phyloP scores from a whole-genome alignment of 2,113 vertebrate genomes.

The Myanophis thanlyinensis region DNA sequence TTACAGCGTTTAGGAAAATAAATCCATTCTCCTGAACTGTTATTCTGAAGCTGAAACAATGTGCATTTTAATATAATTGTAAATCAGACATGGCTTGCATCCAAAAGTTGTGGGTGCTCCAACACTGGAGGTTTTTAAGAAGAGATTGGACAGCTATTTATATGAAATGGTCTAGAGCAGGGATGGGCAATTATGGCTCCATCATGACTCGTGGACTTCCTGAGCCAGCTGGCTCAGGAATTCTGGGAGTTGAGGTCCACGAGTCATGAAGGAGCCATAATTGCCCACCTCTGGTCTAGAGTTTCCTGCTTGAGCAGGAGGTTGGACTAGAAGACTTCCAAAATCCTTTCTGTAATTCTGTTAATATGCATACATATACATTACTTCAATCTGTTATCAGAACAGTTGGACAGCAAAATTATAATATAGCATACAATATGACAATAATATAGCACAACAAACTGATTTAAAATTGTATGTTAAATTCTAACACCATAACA shows the following conservation, averaged over 20 bases:
- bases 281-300: too few species aligned
- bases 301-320: background rate
- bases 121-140: background rate
- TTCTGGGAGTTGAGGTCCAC: too few species aligned
- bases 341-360: background rate
- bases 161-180: background rate
- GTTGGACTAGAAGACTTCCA: background rate
- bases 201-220: too few species aligned
- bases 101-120: background rate
- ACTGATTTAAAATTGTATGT: background rate
- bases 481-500: background rate
- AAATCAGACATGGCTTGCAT: background rate
- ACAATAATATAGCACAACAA: background rate
- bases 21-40: background rate
- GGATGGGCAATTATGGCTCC: too few species aligned
- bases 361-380: background rate
- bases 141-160: background rate
- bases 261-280: too few species aligned
- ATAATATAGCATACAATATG: background rate
- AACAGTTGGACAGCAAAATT: background rate
- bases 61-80: background rate
- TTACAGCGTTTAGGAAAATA: background rate
- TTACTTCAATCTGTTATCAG: background rate
- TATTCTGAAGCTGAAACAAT: background rate
- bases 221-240: too few species aligned